Evolutionary conservation across 2,797 vertebrate genomes (phyloP), one percentile per base, ranked within the genome.

Genomic region (Fistularia tabacaria): DNA sequence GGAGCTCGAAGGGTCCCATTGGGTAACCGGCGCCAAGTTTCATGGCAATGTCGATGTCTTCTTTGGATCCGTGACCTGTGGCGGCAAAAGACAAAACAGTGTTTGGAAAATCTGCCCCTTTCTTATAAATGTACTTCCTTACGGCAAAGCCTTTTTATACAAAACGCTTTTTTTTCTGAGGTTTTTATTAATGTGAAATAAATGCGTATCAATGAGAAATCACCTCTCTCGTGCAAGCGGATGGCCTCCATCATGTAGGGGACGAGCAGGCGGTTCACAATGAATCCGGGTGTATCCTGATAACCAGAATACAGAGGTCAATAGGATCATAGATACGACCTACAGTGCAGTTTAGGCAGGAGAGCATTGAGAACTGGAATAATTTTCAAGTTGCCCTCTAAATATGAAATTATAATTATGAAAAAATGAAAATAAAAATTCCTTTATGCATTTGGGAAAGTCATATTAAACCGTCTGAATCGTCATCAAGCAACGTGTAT

Each of bases 31-130:
- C 92, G 1, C 97, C 97, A 6, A 99, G 82, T 79, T 98, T 99
- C 95, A 99, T 98, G 14, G 94, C 95, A n/a, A 88, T 78, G 66
- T 99, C 97, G 36, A 98, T 96, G 88, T 99, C 97, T 70, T 99
- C 96, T 88, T 97, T 99, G 67, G 96, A 96, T 39, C 93, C 96
- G 39, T 99, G 92, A 49, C 95, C 97, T 99, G 57, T 43, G 46
- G 9, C 5, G 7, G 12, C 11, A 13, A 13, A 6, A 9, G 43
- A n/a, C n/a, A n/a, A 56, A 37, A 10, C 0, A 6, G 7, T 6
- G 25, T 25, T 2, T 25, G 25, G 25, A 25, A 25, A 25, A 25
- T 2, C 25, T 25, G 25, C 25, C 25, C 25, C 25, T 25, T 25
- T 25, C 2, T 25, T 25, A 25, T 25, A 25, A 25, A 25, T 25